Evolutionary conservation across 2,113 vertebrate genomes (phyloP), one percentile per base, ranked within the genome.

Genomic region (Penelope pileata): DNA sequence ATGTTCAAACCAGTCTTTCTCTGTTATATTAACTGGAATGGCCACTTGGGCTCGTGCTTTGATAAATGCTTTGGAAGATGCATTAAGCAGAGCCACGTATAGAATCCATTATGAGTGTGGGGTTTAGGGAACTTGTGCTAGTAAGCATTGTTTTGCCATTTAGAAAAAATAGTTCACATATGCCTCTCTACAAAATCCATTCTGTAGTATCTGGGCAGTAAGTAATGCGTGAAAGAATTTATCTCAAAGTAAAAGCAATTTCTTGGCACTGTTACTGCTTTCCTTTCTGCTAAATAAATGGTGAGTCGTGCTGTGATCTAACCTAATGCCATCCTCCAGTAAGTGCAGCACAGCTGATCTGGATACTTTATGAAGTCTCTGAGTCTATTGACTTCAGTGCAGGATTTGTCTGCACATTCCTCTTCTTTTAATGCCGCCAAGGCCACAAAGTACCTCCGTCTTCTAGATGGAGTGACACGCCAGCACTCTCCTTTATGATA

Each of bases 341-440:
- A n/a, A 42, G 47, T 18, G 59, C 73, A 70, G 51, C 54, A 23
- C 54, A 27, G 13, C 54, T 67, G 10, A 30, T 70, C 45, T 18
- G 56, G 79, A 19, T n/a, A 4, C 45, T 58, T 62, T 38, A 32
- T 42, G 34, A 45, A 80, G 79, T 69, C 59, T 14, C 42, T 0
- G 0, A 26, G n/a, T 30, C 7, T 7, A 2, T 48, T 26, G 48
- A 63, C 6, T 38, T 53, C 1, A 3, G 12, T 0, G 0, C 40
- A 70, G 45, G 53, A 53, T 83, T 86, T 90, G 32, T 42, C 82
- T 77, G 68, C 27, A 5, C 0, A 0, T 83, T 47, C 9, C 30
- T 64, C 23, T 64, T 53, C 18, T 60, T 24, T 27, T 6, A 9
- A 1, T 0, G 2, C 7, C 0, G 0, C 27, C 13, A 8, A 42